Base-by-base conservation (phyloP, 2,113 vertebrate genomes). In the Ceratotherium simum region DNA sequence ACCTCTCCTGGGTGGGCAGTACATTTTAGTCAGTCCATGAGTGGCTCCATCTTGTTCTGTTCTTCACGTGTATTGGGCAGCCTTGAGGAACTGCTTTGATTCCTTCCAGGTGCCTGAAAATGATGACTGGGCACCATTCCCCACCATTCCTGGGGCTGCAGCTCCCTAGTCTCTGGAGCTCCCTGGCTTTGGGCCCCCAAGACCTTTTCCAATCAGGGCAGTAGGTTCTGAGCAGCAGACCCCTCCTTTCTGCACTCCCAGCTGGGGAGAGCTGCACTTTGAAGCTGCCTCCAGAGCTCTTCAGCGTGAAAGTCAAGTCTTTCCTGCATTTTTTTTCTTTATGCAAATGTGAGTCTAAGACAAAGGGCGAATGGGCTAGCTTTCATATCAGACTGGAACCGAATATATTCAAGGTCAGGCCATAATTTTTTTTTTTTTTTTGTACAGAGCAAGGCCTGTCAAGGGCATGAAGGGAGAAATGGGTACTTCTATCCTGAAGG, bases 351-450 rank as follows among this genome's bases (percentile, higher is more conserved):
- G 51, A 62, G 16, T 39, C 46, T n/a, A 87, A 56, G 67, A 58
- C 62, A 83, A 91, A 78, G 78, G 46, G 70, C 23, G 86, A 70
- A 29, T 33, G n/a, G 29, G 0, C 76, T 81, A 62, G 62, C 51
- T 97, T 83, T 73, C 51, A 10, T 79, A 87, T 73, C n/a, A 91
- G 25, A 33, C 78, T 88, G 16, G 14, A 96, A 73, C 21, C 73
- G 70, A 84, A 72, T 27, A 39, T 48, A 23, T 20, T 82, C 75
- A 90, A 92, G 48, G 42, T 90, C n/a, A 93, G 39, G 25, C 7
- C 51, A 56, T 27, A 60, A 9, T 11, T 36, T 81, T 25, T 56
- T 62, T 54, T 12, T 65, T 18, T 54, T 65, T 73, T 11, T n/a
- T 51, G 27, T 20, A 65, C 39, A 84, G 56, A 92, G n/a, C 12